Base-by-base conservation (phyloP, 2,797 vertebrate genomes). In the Cossypha caffra region DNA sequence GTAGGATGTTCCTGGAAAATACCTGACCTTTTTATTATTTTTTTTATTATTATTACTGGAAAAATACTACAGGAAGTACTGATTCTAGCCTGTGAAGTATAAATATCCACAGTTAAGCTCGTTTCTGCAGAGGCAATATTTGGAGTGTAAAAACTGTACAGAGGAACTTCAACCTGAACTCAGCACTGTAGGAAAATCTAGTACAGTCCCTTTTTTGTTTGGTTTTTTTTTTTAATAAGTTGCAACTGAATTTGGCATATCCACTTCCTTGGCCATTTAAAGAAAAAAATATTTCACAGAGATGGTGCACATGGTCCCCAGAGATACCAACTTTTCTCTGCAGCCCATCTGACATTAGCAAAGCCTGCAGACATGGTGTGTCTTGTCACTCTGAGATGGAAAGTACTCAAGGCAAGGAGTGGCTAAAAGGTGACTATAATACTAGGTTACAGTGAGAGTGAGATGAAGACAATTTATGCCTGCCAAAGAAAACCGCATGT, bases 31-130 rank as follows among this genome's bases (percentile, higher is more conserved):
- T 78, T 78, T 40, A 5, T 28, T 75, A 2, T 94, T 84, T 51
- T 51, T 75, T n/a, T 45, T 23, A 21, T 45, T 26, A 55, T 71
- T 26, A 69, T 93, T 91, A 62, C 81, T 96, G 91, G 81, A 95
- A 97, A 94, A 96, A 47, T 54, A 67, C 26, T 91, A 50, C 78
- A 94, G 58, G 74, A 93, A 97, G 74, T 90, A 45, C 35, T 72
- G 17, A 13, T 77, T 33, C 85, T 92, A 79, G 63, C 63, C 31
- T 88, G 11, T 91, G 81, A 96, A 93, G 90, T 57, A 92, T 47
- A 91, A 93, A 89, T 90, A 88, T 6, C 43, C 62, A 67, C 66
- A 69, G 40, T 59, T 64, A 63, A 69, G 13, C 2, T 84, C 13
- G 59, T 38, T 71, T 84, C 58, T 93, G 40, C 59, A 83, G 54